Evolutionary conservation across 1,140 invertebrate genomes (phyloP).

Genomic region (Thaumetopoea pityocampa): DNA sequence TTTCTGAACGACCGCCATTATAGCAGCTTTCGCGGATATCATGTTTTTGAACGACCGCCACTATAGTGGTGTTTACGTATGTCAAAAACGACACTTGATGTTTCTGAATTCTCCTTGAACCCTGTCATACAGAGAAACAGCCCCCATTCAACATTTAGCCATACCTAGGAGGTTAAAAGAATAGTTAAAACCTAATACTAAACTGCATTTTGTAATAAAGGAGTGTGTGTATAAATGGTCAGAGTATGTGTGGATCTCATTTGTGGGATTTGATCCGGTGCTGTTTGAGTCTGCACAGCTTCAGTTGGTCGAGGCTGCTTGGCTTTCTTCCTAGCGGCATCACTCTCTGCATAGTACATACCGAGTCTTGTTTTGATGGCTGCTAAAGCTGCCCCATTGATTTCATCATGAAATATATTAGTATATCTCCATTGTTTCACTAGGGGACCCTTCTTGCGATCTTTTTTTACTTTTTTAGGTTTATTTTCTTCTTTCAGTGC

Average conservation of each 20-base stretch:
- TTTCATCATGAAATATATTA: constrained; percentile 73
- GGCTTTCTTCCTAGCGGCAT: constrained; percentile 66
- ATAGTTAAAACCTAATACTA: too few relatives aligned
- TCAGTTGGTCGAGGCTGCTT: constrained; percentile 54
- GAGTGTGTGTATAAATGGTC: constrained; percentile 55
- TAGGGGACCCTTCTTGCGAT: constrained; percentile 62
- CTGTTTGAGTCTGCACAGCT: constrained; percentile 45
- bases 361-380: constrained; percentile 73
- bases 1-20: too few relatives aligned
- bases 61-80: too few relatives aligned
- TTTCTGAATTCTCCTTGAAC: too few relatives aligned
- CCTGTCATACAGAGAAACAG: too few relatives aligned
- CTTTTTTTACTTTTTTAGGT: constrained; percentile 47
- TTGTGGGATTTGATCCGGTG: constrained; percentile 36
- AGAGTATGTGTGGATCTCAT: constrained; percentile 55
- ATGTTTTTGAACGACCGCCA: too few relatives aligned
- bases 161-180: too few relatives aligned
- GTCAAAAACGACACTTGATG: too few relatives aligned
- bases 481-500: constrained; percentile 40
- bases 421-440: constrained; percentile 75
- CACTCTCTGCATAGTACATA: constrained; percentile 72
- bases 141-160: too few relatives aligned
- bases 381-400: constrained; percentile 68
- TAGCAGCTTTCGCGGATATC: too few relatives aligned
- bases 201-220: too few relatives aligned